phyloP scores from a whole-genome alignment of 2,797 vertebrate species.

The Periophthalmus magnuspinnatus region DNA sequence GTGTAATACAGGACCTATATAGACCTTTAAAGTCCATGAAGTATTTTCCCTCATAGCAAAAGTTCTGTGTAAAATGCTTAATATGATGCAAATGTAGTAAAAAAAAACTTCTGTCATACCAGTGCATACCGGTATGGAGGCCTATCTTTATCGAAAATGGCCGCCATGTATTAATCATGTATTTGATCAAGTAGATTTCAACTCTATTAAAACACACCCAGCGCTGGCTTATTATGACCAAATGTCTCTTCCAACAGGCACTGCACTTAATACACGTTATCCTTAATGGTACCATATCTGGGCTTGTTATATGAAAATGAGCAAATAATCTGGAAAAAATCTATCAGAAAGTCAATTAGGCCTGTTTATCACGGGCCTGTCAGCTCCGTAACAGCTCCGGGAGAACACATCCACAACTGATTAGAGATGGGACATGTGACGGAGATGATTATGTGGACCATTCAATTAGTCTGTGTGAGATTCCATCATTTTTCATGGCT shows the following conservation, averaged over 20 bases:
- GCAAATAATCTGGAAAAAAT: constrained; percentile 55
- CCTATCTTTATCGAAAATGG: constrained; percentile 15
- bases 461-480: constrained; percentile 46
- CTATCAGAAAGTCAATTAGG: constrained; percentile 60
- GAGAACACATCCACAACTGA: constrained; percentile 55
- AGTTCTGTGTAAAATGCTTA: too few species aligned
- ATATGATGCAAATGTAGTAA: too few species aligned
- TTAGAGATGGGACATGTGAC: constrained; percentile 50
- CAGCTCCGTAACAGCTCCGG: constrained; percentile 46
- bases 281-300: constrained; percentile 29
- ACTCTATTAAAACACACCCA: not conserved
- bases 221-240: constrained; percentile 15
- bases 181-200: not conserved
- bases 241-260: constrained; percentile 29
- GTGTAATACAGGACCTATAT: too few species aligned
- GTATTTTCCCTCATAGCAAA: too few species aligned
- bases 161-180: not conserved
- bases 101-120: too few species aligned
- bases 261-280: constrained; percentile 23
- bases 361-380: constrained; percentile 54
- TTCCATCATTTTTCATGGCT: constrained; percentile 19
- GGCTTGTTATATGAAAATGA: constrained; percentile 47
- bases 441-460: constrained; percentile 44
- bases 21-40: too few species aligned
- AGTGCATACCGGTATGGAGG: constrained; percentile 17